Percentiles rank a stretch among this genome's conserved stretches.
These are phyloP conservation scores for Limenitis camilla DNA, from an alignment of 2,888 invertebrate genomes.

Conservation along the genomic window DNA sequence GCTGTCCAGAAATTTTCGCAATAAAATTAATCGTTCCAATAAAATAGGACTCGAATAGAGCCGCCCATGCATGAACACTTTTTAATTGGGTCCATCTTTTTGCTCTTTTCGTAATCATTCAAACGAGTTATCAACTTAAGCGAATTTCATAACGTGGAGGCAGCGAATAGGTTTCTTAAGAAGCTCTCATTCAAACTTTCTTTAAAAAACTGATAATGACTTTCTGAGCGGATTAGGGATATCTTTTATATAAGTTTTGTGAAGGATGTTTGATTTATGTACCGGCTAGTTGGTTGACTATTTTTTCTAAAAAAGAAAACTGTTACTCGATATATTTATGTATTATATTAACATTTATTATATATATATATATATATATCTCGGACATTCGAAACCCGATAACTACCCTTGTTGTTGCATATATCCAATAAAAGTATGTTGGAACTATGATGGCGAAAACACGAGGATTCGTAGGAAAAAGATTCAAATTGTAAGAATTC, in stretches of 20 bases:
- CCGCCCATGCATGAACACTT: constrained; percentile 70
- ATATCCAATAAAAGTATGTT: no score
- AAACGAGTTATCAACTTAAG: constrained; percentile 60
- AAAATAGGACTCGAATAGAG: constrained; percentile 67
- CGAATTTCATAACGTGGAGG: constrained; percentile 30
- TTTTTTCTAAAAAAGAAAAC: no score
- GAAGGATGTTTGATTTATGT: constrained; percentile 4
- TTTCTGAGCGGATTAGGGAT: not conserved
- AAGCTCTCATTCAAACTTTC: constrained; percentile 19
- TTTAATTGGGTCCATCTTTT: constrained; percentile 69
- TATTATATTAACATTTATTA: no score
- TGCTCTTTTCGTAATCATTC: constrained; percentile 55
- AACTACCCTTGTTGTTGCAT: no score
- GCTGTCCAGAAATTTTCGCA: constrained; percentile 71
- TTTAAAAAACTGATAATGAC: constrained; percentile 18
- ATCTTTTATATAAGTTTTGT: constrained; percentile 6
- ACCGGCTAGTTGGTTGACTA: not conserved
- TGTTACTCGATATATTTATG: no score
- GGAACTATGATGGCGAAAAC: no score
- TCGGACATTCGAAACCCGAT: no score
- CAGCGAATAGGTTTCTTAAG: constrained; percentile 12
- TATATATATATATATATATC: no score
- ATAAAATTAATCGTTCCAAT: constrained; percentile 74
- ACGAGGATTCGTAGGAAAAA: no score
- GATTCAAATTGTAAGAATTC: no score